Evolutionary conservation across 2,113 vertebrate genomes (phyloP), one percentile per base, ranked within the genome.

Genomic region (Phalacrocorax brasilianus): DNA sequence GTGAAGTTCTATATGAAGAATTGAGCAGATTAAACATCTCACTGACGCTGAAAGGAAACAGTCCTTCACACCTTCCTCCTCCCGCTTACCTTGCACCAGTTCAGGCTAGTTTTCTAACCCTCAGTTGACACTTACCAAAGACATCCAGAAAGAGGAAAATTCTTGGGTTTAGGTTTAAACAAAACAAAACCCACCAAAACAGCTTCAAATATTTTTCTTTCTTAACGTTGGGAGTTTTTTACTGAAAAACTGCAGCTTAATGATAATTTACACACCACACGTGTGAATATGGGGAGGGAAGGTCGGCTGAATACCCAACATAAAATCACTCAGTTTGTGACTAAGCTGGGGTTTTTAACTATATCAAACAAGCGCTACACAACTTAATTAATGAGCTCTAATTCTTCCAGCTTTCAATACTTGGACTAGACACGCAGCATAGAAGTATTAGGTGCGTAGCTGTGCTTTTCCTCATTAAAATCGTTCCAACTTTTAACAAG

Each of bases 251-350:
- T 33, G 44, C 13, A 59, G 10, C 42, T 61, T 73, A 83, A 28
- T 13, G 9, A 47, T 20, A 63, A 56, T 52, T 92, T 70, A 40
- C 15, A 59, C 6, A 33, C 12, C 11, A 30, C 5, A 6, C 0
- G 0, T 9, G 6, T 11, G 23, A 4, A 11, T 1, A 14, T 20
- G 6, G 6, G 5, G 9, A 3, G 5, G 22, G 5, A 14, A 33
- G 5, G 9, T 32, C 56, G 33, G 62, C 27, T 75, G 12, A 3
- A 2, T 14, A 27, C 2, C 12, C 3, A 2, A 11, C 8, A 12
- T 47, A 65, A 53, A 66, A 62, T 3, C 24, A 9, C 16, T 86
- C 58, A 5, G 1, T 27, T 47, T 45, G 27, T 45, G 12, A 49
- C 27, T 24, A 62, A 14, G 6, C 19, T 30, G 7, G 23, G 2